These are phyloP conservation scores for Physocephala rufipes DNA, from an alignment of 2,888 invertebrate genomes.

Conservation along the genomic window DNA sequence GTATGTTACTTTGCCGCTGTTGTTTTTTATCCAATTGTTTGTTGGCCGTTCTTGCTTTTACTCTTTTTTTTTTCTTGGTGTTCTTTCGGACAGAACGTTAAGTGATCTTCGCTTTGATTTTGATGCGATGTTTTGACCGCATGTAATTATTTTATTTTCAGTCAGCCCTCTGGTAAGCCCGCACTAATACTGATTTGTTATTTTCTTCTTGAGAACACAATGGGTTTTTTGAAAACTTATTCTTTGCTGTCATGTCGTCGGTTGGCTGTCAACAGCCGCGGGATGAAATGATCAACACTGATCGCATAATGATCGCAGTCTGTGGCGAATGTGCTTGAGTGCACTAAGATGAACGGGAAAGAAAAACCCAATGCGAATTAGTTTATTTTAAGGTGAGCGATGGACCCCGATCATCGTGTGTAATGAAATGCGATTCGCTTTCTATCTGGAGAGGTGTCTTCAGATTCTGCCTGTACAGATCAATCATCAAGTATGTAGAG, in stretches of 20 bases:
- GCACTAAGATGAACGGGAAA: not conserved
- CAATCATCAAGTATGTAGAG: slow-evolving; percentile 9
- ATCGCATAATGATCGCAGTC: slow-evolving; percentile 61
- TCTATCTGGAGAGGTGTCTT: slow-evolving; percentile 5
- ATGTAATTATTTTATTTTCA: slow-evolving; percentile 32
- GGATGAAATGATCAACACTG: slow-evolving; percentile 65
- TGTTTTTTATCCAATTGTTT: too few relatives aligned
- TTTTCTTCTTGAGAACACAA: too few relatives aligned
- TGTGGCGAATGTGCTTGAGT: not conserved
- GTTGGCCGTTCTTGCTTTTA: slow-evolving; percentile 27
- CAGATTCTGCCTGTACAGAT: slow-evolving; percentile 11
- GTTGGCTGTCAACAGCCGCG: slow-evolving; percentile 63
- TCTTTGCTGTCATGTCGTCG: slow-evolving; percentile 62
- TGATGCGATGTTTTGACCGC: slow-evolving; percentile 10
- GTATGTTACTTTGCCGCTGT: too few relatives aligned
- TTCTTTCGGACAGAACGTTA: slow-evolving; percentile 27
- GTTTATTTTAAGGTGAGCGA: slow-evolving; percentile 45
- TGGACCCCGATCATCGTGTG: slow-evolving; percentile 17
- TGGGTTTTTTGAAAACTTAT: slow-evolving; percentile 41
- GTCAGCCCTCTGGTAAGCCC: too few relatives aligned
- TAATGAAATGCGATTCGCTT: slow-evolving; percentile 22
- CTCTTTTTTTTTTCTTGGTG: slow-evolving; percentile 15
- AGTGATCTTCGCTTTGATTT: not conserved
- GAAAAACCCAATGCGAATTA: not conserved
- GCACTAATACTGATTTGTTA: too few relatives aligned